Evolutionary conservation across 2,113 vertebrate genomes (phyloP), one percentile per base, ranked within the genome.

Genomic region (Chlorodrepanis virens): DNA sequence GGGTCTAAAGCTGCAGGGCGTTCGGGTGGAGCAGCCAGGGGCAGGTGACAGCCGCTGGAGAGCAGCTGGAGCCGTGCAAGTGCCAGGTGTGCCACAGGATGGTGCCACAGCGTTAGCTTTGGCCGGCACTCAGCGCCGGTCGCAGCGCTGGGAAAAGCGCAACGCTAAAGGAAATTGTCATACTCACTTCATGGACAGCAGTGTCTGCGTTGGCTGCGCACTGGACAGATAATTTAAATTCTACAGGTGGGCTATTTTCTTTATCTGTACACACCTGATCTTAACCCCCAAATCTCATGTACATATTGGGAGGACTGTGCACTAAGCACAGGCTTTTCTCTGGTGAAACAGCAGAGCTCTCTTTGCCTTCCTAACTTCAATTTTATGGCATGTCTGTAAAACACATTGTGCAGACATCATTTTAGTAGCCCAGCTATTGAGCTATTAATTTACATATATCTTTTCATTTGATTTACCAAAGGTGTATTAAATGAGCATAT

Each of bases 1-100:
- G 39, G 42, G 39, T 11, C 10, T 4, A 1, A 9, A 52, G 14
- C n/a, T 64, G 9, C 37, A 0, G 3, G 4, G n/a, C 2, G 1
- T 4, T 44, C 49, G 7, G 0, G 12, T 8, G 59, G 44, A 27
- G 0, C 21, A 5, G 67, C 1, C 25, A 0, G 15, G 5, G 78
- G 29, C 49, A 2, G 39, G 2, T 2, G 6, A 2, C 2, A 37
- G 83, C 29, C 2, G 9, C 37, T 5, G 52, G 3, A 5, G n/a
- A 44, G 78, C 69, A 0, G 35, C 0, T 0, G 39, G 49, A 49
- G 60, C 1, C 3, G 0, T 52, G 95, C 75, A 22, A 1, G 57
- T 19, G 40, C 2, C 63, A 2, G 3, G 0, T 0, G 2, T 0
- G 63, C 87, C 96, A 88, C 94, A 9, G 35, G 96, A 83, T 83